Evolutionary conservation across 2,797 vertebrate genomes (phyloP).

Genomic region (Gymnopithys bicolor): DNA sequence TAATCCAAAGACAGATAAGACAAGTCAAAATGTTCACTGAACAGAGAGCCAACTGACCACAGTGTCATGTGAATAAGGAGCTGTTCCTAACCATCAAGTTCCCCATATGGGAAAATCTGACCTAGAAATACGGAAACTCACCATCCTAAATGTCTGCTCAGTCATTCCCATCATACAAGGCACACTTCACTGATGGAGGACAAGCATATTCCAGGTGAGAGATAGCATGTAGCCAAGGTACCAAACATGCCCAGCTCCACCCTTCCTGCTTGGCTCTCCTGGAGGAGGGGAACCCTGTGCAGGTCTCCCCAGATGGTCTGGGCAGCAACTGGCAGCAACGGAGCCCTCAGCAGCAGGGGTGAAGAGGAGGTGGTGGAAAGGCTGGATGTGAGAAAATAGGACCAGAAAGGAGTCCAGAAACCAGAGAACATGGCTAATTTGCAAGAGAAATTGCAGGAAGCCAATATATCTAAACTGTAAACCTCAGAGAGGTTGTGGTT

Average conservation of each 20-base stretch:
- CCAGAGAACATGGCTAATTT: not conserved
- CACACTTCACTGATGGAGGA: not conserved
- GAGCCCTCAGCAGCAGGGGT: not conserved
- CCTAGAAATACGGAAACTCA: not conserved
- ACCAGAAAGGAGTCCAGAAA: not conserved
- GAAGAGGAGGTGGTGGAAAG: not conserved
- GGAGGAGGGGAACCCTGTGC: fast-evolving
- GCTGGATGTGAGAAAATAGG: not conserved
- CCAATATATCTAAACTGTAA: not conserved
- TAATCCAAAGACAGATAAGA: not conserved
- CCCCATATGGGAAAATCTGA: not conserved
- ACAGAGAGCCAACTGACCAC: not conserved
- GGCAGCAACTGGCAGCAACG: not conserved
- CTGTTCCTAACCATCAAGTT: not conserved
- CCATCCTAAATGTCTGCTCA: not conserved
- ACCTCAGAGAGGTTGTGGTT: not conserved
- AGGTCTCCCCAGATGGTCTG: not conserved
- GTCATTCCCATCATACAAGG: not conserved
- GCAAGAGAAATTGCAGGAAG: not conserved
- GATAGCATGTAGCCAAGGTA: not conserved
- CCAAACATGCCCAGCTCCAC: not conserved
- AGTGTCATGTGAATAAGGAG: not conserved
- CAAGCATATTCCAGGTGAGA: not conserved
- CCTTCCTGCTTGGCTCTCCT: fast-evolving
- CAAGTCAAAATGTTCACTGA: not conserved